A percentile compares a stretch with the other conserved stretches of the same genome.
Conservation (phyloP, 2,888 invertebrate genomes). For the Diadegma fenestrale region DNA sequence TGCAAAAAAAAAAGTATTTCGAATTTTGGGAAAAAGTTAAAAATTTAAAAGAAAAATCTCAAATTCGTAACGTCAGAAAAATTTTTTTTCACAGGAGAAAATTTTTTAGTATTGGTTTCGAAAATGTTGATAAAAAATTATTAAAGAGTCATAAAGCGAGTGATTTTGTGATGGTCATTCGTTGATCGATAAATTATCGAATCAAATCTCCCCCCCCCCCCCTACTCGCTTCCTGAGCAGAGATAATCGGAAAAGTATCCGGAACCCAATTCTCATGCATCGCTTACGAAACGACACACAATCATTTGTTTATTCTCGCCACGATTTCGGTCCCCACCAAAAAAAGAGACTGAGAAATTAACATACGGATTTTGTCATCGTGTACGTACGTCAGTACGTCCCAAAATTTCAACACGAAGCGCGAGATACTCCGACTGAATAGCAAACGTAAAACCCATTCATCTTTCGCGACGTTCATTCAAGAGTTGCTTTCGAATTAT, state of each 20-base stretch:
- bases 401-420: slow-evolving; percentile 35
- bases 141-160: background rate
- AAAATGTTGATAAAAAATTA: too few species aligned
- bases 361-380: background rate
- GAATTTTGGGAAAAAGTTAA: too few species aligned
- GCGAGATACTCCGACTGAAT: slow-evolving; percentile 46
- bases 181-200: background rate
- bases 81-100: too few species aligned
- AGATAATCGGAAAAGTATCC: background rate
- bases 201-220: background rate
- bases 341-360: background rate
- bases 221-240: background rate
- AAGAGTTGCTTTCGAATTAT: slow-evolving; percentile 56
- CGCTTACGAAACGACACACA: background rate
- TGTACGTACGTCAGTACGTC: slow-evolving; percentile 10
- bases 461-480: slow-evolving; percentile 61
- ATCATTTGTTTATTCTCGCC: background rate
- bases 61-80: too few species aligned
- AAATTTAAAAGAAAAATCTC: too few species aligned
- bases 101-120: too few species aligned
- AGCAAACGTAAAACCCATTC: slow-evolving; percentile 58
- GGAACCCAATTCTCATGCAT: background rate
- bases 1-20: too few species aligned
- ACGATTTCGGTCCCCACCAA: background rate
- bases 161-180: too few species aligned